Evolutionary conservation across 2,797 vertebrate genomes (phyloP), one percentile per base, ranked within the genome.

Genomic region (Acrossocheilus fasciatus): DNA sequence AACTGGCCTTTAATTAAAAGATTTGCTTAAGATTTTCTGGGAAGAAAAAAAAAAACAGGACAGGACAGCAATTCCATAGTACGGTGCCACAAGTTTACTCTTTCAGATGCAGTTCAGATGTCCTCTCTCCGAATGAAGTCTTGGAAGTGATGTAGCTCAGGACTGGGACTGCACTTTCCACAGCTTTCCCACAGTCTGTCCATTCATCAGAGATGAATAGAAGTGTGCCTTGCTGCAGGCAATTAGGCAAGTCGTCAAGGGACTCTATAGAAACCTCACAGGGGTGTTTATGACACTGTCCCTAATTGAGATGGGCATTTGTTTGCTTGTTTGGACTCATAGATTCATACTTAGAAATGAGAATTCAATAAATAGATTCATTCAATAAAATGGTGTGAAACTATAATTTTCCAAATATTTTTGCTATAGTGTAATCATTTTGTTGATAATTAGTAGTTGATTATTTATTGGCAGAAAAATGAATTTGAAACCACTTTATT

Each of bases 161-260:
- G 57, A 86, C 86, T 86, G 89, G 68, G 86, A 87, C 62, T 80
- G 59, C 43, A 30, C 81, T 89, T 79, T 80, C 82, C 72, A 86
- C 76, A 82, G 86, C 84, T 89, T 90, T 89, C 89, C 88, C 89
- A 90, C 85, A 88, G 82, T 88, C 73, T 82, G 23, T 74, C 82
- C 83, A 84, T 87, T 89, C 87, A 86, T 41, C 15, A 66, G 84
- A 69, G 59, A 57, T 87, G 85, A 88, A 89, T 68, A 86, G 73
- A 87, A 70, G 80, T 86, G 86, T 90, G 87, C 83, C 86, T 89
- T 15, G 47, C 79, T 81, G 78, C 59, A 77, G 78, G 79, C 62
- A 76, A 82, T 72, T 86, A 81, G 80, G 17, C 72, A 76, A 54
- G 80, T 45, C 30, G 18, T 57, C 72, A 75, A 81, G 59, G 62